Conservation (phyloP, 2,113 vertebrate species). For the Heterotis niloticus region DNA sequence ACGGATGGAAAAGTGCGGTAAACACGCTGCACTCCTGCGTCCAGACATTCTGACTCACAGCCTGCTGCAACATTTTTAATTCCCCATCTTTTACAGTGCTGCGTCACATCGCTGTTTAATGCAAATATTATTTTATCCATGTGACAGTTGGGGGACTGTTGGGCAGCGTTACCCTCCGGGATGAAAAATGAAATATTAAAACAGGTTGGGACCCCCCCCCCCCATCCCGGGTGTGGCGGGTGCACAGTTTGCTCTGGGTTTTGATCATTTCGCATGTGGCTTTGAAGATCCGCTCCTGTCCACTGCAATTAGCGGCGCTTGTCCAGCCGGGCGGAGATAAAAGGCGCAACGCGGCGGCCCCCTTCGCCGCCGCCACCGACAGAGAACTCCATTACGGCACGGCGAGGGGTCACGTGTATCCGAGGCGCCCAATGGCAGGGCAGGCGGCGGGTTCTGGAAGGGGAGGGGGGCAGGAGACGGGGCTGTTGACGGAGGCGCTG, state of each 20-base stretch:
- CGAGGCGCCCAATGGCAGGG: slow-evolving; percentile 41
- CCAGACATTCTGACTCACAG: not conserved
- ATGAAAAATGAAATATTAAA: slow-evolving; percentile 81
- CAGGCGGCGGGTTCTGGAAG: slow-evolving; percentile 51
- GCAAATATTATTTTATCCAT: slow-evolving; percentile 71
- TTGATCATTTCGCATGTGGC: slow-evolving; percentile 68
- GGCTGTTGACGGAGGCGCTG: slow-evolving; percentile 38
- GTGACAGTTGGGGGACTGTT: slow-evolving; percentile 53
- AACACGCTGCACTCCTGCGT: not conserved
- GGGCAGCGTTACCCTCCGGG: slow-evolving; percentile 56
- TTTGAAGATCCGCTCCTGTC: slow-evolving; percentile 79
- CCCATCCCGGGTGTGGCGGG: slow-evolving; percentile 29
- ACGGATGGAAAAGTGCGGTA: not conserved
- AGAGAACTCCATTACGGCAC: slow-evolving; percentile 67
- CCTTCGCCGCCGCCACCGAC: slow-evolving; percentile 45
- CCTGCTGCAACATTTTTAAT: not conserved
- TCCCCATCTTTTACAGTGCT: not conserved
- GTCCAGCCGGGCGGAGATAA: slow-evolving; percentile 67
- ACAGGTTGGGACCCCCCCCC: slow-evolving; percentile 47
- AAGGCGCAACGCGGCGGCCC: slow-evolving; percentile 63
- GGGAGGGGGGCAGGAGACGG: slow-evolving; percentile 40
- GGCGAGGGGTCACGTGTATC: slow-evolving; percentile 52
- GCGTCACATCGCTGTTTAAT: slow-evolving; percentile 59
- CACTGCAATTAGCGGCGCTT: slow-evolving; percentile 69
- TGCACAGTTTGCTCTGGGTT: slow-evolving; percentile 59